Evolutionary conservation across 1,140 invertebrate genomes (phyloP).

Genomic region (Drosophila lacteicornis): DNA sequence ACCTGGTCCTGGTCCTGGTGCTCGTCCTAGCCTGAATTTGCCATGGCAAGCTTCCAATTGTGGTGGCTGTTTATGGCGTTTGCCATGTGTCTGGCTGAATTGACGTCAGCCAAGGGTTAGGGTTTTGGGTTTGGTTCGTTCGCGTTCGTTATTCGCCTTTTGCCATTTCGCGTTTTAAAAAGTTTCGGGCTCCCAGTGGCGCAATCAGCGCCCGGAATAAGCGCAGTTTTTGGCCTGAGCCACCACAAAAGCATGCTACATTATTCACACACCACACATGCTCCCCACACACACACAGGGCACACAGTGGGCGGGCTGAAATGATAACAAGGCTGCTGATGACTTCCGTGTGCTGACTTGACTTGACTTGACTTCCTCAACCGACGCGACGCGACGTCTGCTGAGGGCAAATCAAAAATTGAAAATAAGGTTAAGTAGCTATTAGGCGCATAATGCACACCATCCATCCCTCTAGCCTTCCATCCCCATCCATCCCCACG

Average conservation of each 20-base stretch:
- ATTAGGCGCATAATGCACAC: conserved; percentile 65
- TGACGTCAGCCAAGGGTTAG: conserved; percentile 58
- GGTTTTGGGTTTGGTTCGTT: neutral
- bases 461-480: neutral
- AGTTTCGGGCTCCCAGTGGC: conserved; percentile 71
- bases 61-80: conserved; percentile 80
- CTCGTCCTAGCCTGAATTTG: conserved; percentile 33
- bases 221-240: conserved; percentile 54
- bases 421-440: conserved; percentile 83
- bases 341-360: conserved; percentile 73
- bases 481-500: neutral
- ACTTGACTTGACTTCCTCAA: conserved; percentile 47
- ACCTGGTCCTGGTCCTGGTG: conserved; percentile 3
- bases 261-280: conserved; percentile 54
- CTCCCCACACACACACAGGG: conserved; percentile 3
- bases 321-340: conserved; percentile 82
- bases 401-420: conserved; percentile 77
- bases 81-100: conserved; percentile 78
- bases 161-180: conserved; percentile 75
- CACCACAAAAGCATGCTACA: conserved; percentile 74
- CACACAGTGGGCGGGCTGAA: conserved; percentile 17
- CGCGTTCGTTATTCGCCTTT: conserved; percentile 41
- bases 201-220: conserved; percentile 74
- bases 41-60: conserved; percentile 80
- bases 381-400: neutral